These are phyloP conservation scores for Sturnira hondurensis DNA, from an alignment of 2,113 vertebrate species.

Conservation along the genomic window DNA sequence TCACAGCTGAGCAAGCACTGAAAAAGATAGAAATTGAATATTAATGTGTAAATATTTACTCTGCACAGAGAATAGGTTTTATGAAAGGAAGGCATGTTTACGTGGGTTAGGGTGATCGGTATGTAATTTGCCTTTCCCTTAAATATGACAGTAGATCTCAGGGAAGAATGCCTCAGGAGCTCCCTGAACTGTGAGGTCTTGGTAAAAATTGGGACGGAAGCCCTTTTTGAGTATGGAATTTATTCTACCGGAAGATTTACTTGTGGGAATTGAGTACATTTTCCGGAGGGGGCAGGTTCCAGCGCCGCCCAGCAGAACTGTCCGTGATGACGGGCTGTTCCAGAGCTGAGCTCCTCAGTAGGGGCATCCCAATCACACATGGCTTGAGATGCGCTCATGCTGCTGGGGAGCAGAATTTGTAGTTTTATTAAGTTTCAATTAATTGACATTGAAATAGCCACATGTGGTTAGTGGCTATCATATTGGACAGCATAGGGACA, in stretches of 20 bases:
- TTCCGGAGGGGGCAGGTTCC: background rate
- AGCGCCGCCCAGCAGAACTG: background rate
- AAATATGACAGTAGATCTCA: background rate
- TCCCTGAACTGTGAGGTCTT: background rate
- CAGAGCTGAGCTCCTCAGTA: background rate
- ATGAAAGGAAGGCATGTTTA: background rate
- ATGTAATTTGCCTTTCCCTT: background rate
- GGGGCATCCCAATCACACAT: background rate
- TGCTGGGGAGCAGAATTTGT: background rate
- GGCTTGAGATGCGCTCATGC: background rate
- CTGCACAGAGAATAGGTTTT: background rate
- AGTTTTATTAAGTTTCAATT: background rate
- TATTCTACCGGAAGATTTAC: background rate
- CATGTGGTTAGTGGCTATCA: background rate
- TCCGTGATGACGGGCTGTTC: background rate
- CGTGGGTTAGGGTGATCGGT: background rate
- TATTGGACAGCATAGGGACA: background rate
- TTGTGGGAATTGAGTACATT: background rate
- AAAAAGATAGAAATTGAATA: conserved; percentile 3
- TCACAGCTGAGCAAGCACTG: background rate
- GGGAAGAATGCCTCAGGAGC: background rate
- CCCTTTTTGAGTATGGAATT: background rate
- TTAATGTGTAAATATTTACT: conserved; percentile 34
- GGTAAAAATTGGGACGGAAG: background rate
- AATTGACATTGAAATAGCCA: background rate